A percentile compares a stretch with the other conserved stretches of the same genome.
Conservation (phyloP, 1,140 invertebrate species). For the Drosophila sproati region DNA sequence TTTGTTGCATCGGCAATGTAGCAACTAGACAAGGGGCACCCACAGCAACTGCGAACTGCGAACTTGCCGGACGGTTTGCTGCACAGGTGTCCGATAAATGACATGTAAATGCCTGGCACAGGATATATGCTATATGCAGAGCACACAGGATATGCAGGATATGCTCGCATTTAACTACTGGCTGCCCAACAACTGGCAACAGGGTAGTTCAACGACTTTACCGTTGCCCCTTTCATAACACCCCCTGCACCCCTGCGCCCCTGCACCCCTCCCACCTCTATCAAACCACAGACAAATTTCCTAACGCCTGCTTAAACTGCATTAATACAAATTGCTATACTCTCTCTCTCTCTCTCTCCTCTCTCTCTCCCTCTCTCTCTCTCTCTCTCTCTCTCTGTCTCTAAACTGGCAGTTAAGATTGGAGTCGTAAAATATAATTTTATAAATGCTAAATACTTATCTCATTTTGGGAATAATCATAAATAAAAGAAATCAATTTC, state of each 20-base stretch:
- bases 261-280: too few species aligned
- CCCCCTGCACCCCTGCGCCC: neutral
- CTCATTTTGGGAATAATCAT: too few species aligned
- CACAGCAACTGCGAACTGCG: neutral
- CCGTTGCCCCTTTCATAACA: neutral
- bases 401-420: too few species aligned
- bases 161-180: constrained; percentile 33
- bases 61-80: neutral
- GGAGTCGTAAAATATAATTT: too few species aligned
- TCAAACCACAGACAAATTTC: neutral
- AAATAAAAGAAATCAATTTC: too few species aligned
- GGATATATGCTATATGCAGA: constrained; percentile 22
- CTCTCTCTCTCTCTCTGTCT: too few species aligned
- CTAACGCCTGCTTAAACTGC: too few species aligned
- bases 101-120: constrained; percentile 51
- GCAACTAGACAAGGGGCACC: neutral
- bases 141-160: constrained; percentile 37
- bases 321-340: neutral
- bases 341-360: neutral
- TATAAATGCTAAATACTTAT: too few species aligned
- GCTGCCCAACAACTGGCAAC: constrained; percentile 28
- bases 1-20: constrained; percentile 43
- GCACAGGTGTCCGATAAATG: constrained; percentile 78
- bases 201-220: constrained; percentile 20
- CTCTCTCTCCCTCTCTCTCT: too few species aligned